phyloP scores from a whole-genome alignment of 2,888 invertebrate species.

The Polyommatus icarus region DNA sequence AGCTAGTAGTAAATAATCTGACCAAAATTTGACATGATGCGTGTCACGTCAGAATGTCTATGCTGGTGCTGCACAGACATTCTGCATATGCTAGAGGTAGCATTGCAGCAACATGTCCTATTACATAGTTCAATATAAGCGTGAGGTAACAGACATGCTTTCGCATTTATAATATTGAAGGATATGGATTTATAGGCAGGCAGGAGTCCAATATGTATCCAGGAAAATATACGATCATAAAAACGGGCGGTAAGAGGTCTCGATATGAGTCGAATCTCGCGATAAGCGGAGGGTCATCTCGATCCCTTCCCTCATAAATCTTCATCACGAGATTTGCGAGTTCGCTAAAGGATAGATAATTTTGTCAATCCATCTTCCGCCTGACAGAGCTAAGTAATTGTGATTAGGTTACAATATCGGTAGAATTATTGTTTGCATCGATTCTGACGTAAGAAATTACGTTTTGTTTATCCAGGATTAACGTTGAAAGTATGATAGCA shows the following conservation, averaged over 20 bases:
- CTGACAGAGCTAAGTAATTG: constrained; percentile 34
- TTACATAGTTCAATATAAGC: too few species aligned
- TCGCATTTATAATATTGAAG: too few species aligned
- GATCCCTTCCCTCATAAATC: constrained; percentile 42
- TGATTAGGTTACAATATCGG: constrained; percentile 18
- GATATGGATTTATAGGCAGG: neutral
- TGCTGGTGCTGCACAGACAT: too few species aligned
- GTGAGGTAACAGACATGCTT: too few species aligned
- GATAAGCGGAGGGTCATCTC: constrained; percentile 40
- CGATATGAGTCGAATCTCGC: constrained; percentile 21
- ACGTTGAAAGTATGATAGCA: neutral
- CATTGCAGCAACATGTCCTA: too few species aligned
- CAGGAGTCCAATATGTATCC: neutral
- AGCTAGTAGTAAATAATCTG: too few species aligned
- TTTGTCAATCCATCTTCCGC: constrained; percentile 33
- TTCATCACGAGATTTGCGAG: constrained; percentile 38
- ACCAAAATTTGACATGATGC: too few species aligned
- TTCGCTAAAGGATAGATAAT: constrained; percentile 26
- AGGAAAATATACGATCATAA: constrained; percentile 16
- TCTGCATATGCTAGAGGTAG: too few species aligned
- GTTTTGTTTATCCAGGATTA: neutral
- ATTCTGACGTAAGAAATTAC: neutral
- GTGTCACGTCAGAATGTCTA: too few species aligned
- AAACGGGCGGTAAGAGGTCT: constrained; percentile 21
- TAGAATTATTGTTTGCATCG: constrained; percentile 13